Evolutionary conservation across 2,113 vertebrate genomes (phyloP), one percentile per base, ranked within the genome.

Genomic region (Larimichthys crocea): DNA sequence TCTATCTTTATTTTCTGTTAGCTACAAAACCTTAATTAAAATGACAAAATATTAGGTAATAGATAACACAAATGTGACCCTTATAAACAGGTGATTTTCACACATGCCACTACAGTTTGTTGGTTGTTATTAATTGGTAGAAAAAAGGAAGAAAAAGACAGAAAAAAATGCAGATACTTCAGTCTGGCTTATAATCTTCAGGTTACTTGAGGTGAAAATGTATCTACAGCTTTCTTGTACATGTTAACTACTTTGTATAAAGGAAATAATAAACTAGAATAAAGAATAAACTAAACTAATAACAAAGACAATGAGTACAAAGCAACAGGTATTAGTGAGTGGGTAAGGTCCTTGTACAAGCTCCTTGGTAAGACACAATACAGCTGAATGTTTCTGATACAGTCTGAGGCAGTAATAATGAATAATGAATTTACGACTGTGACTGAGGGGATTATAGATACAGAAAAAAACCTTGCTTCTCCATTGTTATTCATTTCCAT

Each of bases 311-410:
- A 8, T 1, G 44, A 74, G 76, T 22, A 83, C 65, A 83, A 76
- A 82, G 88, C 82, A 78, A 70, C 81, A 83, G 67, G 72, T 86
- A 80, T 77, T 65, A 69, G 61, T 1, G 66, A 84, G 77, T 3
- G 19, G 49, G 44, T 26, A 7, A 26, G 67, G 63, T 10, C 75
- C 70, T 64, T 53, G 80, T 64, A 61, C 16, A 61, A 59, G 46
- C 66, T 10, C 71, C 68, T 76, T 55, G 50, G 40, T 57, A 53
- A 49, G 40, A 26, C 50, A 31, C 4, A n/a, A 31, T 17, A 66
- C 62, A 15, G 40, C 72, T 74, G 20, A 76, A 71, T 53, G 76
- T 59, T 64, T 74, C 63, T 63, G 74, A 63, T 24, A 52, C 64
- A 2, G 26, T 19, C 59, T 79, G 59, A 57, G 64, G 42, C 62